Evolutionary conservation across 1,140 invertebrate genomes (phyloP).

Genomic region (Tyrophagus putrescentiae): DNA sequence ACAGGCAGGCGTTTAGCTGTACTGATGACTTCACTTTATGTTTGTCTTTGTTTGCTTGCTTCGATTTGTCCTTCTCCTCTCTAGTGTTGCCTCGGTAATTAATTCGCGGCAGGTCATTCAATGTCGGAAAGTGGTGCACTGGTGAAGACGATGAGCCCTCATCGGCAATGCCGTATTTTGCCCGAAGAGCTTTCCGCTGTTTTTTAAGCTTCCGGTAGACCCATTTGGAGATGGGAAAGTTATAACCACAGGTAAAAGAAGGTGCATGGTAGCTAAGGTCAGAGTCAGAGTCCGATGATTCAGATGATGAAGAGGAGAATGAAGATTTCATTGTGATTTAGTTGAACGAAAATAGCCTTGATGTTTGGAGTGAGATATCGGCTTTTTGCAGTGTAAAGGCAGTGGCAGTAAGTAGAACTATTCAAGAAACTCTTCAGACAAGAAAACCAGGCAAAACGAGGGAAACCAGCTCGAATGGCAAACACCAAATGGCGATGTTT

Average conservation of each 20-base stretch:
- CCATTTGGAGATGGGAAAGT: conserved; percentile 2
- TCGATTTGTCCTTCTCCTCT: too few species aligned
- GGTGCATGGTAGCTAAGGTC: too few species aligned
- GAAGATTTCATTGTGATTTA: background rate
- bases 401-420: background rate
- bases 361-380: background rate
- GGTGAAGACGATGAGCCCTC: conserved; percentile 3
- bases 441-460: conserved; percentile 1
- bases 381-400: background rate
- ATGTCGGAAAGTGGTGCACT: conserved; percentile 4
- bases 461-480: too few species aligned
- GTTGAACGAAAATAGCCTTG: background rate
- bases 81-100: background rate
- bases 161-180: too few species aligned
- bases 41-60: too few species aligned
- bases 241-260: background rate
- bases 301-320: background rate
- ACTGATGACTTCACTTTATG: too few species aligned
- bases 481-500: too few species aligned
- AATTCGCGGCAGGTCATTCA: background rate
- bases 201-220: background rate
- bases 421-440: background rate
- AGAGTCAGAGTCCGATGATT: background rate
- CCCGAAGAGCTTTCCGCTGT: background rate
- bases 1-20: too few species aligned